A percentile compares a stretch with the other conserved stretches of the same genome.
These are phyloP conservation scores for Sinella curviseta DNA, from an alignment of 1,140 invertebrate genomes.

Conservation along the genomic window DNA sequence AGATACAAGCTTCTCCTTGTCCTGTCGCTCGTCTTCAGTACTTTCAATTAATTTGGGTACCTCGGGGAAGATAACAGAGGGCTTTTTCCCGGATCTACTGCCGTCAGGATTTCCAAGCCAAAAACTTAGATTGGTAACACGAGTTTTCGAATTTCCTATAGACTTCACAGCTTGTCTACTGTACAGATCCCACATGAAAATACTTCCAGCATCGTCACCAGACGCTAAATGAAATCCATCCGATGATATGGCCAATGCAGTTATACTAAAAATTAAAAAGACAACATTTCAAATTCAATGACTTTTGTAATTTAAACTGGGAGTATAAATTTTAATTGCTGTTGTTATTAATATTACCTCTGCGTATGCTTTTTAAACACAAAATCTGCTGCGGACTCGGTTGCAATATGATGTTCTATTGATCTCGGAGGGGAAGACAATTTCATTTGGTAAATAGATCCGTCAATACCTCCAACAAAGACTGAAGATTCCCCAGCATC, in stretches of 20 bases:
- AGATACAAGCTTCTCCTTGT: conserved; percentile 21
- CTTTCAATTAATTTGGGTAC: conserved; percentile 44
- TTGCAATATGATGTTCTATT: conserved; percentile 65
- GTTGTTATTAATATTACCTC: conserved; percentile 20
- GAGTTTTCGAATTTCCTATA: conserved; percentile 24
- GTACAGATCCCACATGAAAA: conserved; percentile 43
- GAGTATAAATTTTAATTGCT: no score
- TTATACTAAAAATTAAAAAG: conserved; percentile 24
- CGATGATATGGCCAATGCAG: conserved; percentile 38
- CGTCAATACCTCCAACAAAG: conserved; percentile 71
- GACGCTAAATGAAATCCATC: conserved; percentile 40
- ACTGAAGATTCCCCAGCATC: conserved; percentile 69
- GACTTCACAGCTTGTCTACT: conserved; percentile 42
- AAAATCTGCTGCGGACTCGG: conserved; percentile 51
- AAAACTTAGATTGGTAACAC: conserved; percentile 43
- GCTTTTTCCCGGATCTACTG: conserved; percentile 35
- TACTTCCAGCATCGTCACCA: conserved; percentile 34
- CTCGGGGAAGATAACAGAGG: conserved; percentile 43
- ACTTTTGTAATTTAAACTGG: no score
- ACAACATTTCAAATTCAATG: background rate
- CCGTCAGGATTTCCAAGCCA: conserved; percentile 45
- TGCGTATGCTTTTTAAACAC: conserved; percentile 44
- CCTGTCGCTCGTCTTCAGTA: conserved; percentile 31
- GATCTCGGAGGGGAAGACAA: conserved; percentile 66
- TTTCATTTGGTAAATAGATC: conserved; percentile 68